Base-by-base conservation (phyloP, 2,797 vertebrate species). In the Lepilemur ruficaudatus region DNA sequence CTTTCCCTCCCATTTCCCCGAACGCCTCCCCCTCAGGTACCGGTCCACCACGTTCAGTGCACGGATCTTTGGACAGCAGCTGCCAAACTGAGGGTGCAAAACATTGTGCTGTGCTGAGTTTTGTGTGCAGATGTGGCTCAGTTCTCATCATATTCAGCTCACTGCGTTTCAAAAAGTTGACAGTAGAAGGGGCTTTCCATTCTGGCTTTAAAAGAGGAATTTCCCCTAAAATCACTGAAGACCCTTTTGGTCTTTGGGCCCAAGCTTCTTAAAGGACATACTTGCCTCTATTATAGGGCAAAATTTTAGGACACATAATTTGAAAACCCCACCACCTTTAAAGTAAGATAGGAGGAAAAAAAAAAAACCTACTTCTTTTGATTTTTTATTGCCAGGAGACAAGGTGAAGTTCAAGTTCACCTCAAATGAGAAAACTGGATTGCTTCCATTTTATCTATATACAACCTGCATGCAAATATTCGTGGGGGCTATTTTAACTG, bases 11-110 rank as follows among this genome's bases (percentile, higher is more conserved):
- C 38, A 1, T 32, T 75, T 59, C 32, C 57, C 18, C 43, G 8
- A 2, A 14, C 0, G 0, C 63, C 28, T 57, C 25, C 11, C 0
- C 2, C 4, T 17, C 14, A 0, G 3, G 10, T 5, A 2, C 50
- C 18, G 52, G 4, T 32, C 59, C 28, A 46, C 61, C 73, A 46
- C 15, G 55, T 57, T 80, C 94, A 35, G 1, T 0, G 35, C 43
- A 6, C 7, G 55, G 23, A 18, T 86, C 95, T 67, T 7, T 30
- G 70, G 52, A 48, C 35, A 41, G 30, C 69, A 81, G 57, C 41
- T 69, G n/a, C 83, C 67, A 89, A 32, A 38, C 41, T 23, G 43
- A 69, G 15, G 22, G 1, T 9, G 28, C 48, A 82, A 69, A 61
- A 48, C 38, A 65, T 14, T 28, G 32, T 22, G 50, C 72, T 55